A percentile compares a stretch with the other conserved stretches of the same genome.
Evolutionary conservation across 2,797 vertebrate species (phyloP).

Genomic region (Thaleichthys pacificus): DNA sequence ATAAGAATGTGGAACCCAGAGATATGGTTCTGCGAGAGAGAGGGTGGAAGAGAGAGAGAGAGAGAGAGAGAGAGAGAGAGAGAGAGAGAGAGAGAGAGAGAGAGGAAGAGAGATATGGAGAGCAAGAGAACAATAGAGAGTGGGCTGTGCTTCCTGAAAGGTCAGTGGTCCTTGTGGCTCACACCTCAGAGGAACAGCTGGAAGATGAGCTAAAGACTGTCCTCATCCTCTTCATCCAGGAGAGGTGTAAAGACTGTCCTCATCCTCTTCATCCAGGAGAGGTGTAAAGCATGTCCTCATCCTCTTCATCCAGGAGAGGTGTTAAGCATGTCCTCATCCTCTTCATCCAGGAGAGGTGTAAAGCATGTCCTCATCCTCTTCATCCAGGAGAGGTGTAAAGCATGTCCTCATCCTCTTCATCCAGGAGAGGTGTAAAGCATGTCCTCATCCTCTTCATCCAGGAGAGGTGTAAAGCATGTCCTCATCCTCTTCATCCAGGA

Average conservation of each 20-base stretch:
- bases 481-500: no score
- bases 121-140: neutral
- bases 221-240: no score
- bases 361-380: no score
- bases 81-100: conserved; percentile 4
- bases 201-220: neutral
- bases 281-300: neutral
- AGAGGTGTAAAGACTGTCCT: neutral
- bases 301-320: no score
- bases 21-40: neutral
- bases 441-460: no score
- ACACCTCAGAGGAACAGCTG: neutral
- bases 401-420: no score
- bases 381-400: no score
- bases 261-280: neutral
- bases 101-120: neutral
- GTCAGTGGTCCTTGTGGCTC: neutral
- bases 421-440: no score
- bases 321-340: no score
- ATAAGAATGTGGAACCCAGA: conserved; percentile 9
- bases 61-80: neutral
- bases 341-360: no score
- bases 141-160: conserved; percentile 15
- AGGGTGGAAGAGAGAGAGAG: neutral
- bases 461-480: no score